phyloP scores from a whole-genome alignment of 2,797 vertebrate species.

The Hozukius guyotensis region DNA sequence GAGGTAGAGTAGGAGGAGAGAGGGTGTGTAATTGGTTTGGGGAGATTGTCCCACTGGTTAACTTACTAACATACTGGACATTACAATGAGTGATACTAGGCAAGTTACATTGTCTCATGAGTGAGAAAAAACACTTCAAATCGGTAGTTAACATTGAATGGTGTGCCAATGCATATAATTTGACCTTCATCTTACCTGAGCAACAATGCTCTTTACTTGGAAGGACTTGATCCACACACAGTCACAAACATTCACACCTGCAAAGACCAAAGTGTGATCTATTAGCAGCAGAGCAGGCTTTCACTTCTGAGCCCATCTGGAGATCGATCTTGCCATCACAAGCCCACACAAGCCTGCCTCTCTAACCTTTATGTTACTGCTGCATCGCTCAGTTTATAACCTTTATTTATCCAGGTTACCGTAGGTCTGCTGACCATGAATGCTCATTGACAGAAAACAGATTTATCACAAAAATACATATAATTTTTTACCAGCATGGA shows the following conservation, averaged over 20 bases:
- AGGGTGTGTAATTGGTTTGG: not conserved
- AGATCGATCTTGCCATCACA: constrained; percentile 22
- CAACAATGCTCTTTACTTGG: not conserved
- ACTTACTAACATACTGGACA: not conserved
- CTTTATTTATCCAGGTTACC: constrained; percentile 1
- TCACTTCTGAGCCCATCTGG: constrained; percentile 4
- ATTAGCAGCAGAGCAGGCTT: not conserved
- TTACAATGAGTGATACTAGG: not conserved
- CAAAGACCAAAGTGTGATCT: not conserved
- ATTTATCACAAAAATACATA: not conserved
- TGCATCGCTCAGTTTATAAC: not conserved
- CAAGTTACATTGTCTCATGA: not conserved
- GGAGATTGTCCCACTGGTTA: not conserved
- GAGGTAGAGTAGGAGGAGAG: not conserved
- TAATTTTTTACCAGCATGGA: not conserved
- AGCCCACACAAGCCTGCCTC: not conserved
- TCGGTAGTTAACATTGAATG: not conserved
- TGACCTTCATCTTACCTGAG: not conserved
- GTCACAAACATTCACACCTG: not conserved
- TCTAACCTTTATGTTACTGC: constrained; percentile 20
- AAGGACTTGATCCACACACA: not conserved
- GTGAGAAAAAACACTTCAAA: not conserved
- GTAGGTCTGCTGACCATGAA: not conserved
- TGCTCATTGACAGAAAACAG: not conserved
- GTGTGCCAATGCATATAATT: not conserved